Percentiles rank a stretch among this genome's conserved stretches.
Evolutionary conservation across 2,888 invertebrate species (phyloP).

Genomic region (Brachylomia viminalis): DNA sequence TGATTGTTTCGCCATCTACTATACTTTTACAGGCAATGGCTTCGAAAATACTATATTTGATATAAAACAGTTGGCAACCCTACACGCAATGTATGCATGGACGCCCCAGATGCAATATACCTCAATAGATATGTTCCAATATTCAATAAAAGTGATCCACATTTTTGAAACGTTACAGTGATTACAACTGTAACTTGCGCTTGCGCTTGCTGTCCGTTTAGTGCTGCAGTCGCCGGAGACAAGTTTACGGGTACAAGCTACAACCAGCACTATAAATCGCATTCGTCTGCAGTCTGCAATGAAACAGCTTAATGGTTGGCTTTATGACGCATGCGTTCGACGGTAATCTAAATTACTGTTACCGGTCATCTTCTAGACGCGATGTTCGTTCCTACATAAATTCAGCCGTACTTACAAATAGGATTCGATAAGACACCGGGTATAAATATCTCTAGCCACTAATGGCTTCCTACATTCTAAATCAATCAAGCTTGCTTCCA

Average conservation of each 20-base stretch:
- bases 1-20: no score
- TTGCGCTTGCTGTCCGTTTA: not conserved
- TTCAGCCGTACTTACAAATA: slow-evolving; percentile 41
- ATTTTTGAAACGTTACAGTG: slow-evolving; percentile 29
- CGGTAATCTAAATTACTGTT: slow-evolving; percentile 74
- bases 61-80: no score
- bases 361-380: slow-evolving; percentile 65
- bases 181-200: slow-evolving; percentile 53
- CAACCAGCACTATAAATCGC: slow-evolving; percentile 52
- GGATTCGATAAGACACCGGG: slow-evolving; percentile 49
- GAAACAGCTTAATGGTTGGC: slow-evolving; percentile 61
- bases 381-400: slow-evolving; percentile 52
- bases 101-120: slow-evolving; percentile 48
- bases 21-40: no score
- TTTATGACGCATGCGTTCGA: slow-evolving; percentile 70
- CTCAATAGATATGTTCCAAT: slow-evolving; percentile 43
- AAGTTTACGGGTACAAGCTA: slow-evolving; percentile 46
- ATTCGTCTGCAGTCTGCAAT: slow-evolving; percentile 58
- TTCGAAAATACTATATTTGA: no score
- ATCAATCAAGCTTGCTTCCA: slow-evolving; percentile 80
- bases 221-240: slow-evolving; percentile 28
- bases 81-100: slow-evolving; percentile 59
- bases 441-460: slow-evolving; percentile 65
- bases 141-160: slow-evolving; percentile 41
- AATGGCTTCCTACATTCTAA: slow-evolving; percentile 79